These are phyloP conservation scores for Ciconia boyciana DNA, from an alignment of 2,113 vertebrate genomes.

Conservation along the genomic window DNA sequence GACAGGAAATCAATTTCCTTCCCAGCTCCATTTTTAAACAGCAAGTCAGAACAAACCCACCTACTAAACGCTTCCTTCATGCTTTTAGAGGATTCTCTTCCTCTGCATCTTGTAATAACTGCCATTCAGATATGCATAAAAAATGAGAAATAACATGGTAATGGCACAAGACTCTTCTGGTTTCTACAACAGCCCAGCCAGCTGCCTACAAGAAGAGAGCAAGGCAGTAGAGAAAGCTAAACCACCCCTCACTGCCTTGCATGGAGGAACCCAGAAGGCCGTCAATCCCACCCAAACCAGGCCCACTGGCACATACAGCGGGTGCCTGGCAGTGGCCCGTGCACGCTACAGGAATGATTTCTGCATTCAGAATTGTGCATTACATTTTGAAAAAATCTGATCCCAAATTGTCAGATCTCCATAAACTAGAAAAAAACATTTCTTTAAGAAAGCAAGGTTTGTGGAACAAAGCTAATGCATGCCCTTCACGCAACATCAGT, in stretches of 20 bases:
- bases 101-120: not conserved
- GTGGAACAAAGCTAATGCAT: not conserved
- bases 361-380: not conserved
- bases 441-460: not conserved
- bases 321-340: rapidly evolving
- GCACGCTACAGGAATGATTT: not conserved
- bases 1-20: not conserved
- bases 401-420: not conserved
- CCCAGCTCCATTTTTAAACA: slow-evolving; percentile 14
- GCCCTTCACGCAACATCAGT: not conserved
- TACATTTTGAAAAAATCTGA: not conserved
- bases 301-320: rapidly evolving
- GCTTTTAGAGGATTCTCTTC: not conserved
- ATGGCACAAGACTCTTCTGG: not conserved
- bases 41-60: slow-evolving; percentile 9
- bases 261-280: not conserved
- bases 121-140: not conserved
- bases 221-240: not conserved
- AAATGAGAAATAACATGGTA: not conserved
- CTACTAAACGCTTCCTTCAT: not conserved
- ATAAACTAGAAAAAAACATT: not conserved
- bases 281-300: not conserved
- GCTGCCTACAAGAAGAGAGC: not conserved
- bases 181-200: not conserved
- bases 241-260: too few species aligned